Evolutionary conservation across 2,888 invertebrate species (phyloP), one percentile per base, ranked within the genome.

Genomic region (Bedellia somnulentella): DNA sequence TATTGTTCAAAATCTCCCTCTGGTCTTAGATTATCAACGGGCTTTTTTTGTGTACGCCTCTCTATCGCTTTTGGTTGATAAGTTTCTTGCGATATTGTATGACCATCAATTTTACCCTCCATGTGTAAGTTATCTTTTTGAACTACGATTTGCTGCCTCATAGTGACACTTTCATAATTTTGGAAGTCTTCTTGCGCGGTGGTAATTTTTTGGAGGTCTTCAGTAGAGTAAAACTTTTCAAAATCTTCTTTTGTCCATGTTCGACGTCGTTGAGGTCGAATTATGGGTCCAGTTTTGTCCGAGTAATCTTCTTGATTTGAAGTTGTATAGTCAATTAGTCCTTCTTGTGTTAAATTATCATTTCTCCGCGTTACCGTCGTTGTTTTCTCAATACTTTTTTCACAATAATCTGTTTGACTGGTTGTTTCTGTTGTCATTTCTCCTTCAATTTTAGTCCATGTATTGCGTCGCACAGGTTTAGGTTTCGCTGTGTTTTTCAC

Each of bases 361-460:
- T 78, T 78, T 45, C 78, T 79, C 39, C 71, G 78, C 33, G 75
- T 63, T 15, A 83, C 73, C 34, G 80, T 62, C 34, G 80, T 81
- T 14, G 82, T 80, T 38, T 80, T 76, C 53, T 86, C 81, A 33
- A 71, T 64, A 10, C 80, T 80, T 45, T 81, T 80, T 53, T 86
- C 83, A 33, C 85, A 64, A 45, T 76, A 87, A 57, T 87, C 86
- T 1, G 81, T 77, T 52, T 80, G 75, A 29, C 68, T 79, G 11
- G 87, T 87, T 3, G 87, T 87, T 43, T 85, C 85, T 24, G 82
- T 81, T 24, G 59, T 78, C 58, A 87, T 82, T 32, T 87, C 87
- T 16, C 87, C 87, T 60, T 86, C 87, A 25, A 86, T 66, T 56
- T 88, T 88, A 0, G 88, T 88, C 78, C 83, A 88, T 2, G 88